A percentile compares a stretch with the other conserved stretches of the same genome.
phyloP scores from a whole-genome alignment of 2,113 vertebrate genomes.

The Lutjanus erythropterus region DNA sequence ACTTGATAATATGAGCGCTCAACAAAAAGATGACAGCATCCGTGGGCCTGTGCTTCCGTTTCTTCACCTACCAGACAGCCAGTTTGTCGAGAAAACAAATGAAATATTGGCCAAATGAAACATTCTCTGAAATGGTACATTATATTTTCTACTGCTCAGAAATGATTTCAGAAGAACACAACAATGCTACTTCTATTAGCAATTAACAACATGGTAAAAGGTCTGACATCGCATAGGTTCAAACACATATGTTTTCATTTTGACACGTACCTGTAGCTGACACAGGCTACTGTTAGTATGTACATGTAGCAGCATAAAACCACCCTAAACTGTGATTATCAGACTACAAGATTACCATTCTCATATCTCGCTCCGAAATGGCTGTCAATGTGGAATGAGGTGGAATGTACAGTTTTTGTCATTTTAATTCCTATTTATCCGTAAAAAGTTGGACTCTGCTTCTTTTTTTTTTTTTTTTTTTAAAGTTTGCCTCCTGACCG shows the following conservation, averaged over 20 bases:
- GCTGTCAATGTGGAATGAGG: conserved; percentile 71
- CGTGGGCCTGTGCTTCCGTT: conserved; percentile 45
- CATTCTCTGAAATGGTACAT: conserved; percentile 39
- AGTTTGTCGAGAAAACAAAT: conserved; percentile 43
- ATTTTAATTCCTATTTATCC: conserved; percentile 43
- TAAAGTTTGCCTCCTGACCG: not conserved
- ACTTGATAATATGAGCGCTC: conserved; percentile 12
- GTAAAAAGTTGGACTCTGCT: conserved; percentile 51
- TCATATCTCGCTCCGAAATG: conserved; percentile 54
- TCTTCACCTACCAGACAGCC: conserved; percentile 39
- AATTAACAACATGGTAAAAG: conserved; percentile 63
- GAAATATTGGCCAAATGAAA: conserved; percentile 35
- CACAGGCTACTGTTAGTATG: conserved; percentile 71
- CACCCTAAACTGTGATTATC: conserved; percentile 65
- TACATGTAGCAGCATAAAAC: conserved; percentile 81
- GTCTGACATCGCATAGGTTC: conserved; percentile 69
- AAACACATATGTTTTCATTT: conserved; percentile 60
- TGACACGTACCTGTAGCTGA: conserved; percentile 63
- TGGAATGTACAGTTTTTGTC: conserved; percentile 73
- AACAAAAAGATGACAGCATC: conserved; percentile 24
- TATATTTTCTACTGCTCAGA: conserved; percentile 55
- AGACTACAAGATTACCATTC: conserved; percentile 57
- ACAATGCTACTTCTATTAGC: conserved; percentile 65
- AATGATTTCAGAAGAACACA: conserved; percentile 54
- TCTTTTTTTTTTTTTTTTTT: not conserved